Conservation (phyloP, 2,888 invertebrate species). For the Brachyptera putata region DNA sequence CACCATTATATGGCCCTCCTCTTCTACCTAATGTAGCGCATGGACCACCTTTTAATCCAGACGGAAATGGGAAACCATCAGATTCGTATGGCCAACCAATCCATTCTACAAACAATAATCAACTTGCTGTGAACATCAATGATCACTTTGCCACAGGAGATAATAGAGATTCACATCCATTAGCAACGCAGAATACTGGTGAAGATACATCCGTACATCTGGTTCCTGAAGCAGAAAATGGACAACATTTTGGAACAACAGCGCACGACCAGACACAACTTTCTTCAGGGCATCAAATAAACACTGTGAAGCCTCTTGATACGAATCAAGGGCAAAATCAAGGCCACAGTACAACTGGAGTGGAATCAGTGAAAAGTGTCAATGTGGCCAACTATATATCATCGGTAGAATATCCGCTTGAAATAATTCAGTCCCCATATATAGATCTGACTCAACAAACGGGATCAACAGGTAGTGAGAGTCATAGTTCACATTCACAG, state of each 20-base stretch:
- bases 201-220: too few species aligned
- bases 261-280: background rate
- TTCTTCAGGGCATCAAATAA: background rate
- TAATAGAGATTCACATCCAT: background rate
- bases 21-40: constrained; percentile 20
- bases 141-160: background rate
- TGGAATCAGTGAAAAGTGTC: constrained; percentile 60
- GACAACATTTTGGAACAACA: background rate
- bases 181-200: background rate
- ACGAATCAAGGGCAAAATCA: too few species aligned
- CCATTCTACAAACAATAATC: constrained; percentile 26
- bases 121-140: constrained; percentile 10
- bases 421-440: constrained; percentile 65
- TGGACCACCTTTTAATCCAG: constrained; percentile 24
- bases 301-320: constrained; percentile 1
- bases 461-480: background rate
- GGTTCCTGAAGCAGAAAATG: background rate
- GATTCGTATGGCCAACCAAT: constrained; percentile 32
- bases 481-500: too few species aligned
- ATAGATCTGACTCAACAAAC: constrained; percentile 52
- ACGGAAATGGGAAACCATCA: background rate
- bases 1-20: constrained; percentile 10
- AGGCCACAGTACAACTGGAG: constrained; percentile 37
- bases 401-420: constrained; percentile 67
- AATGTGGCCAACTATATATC: constrained; percentile 64